Evolutionary conservation across 2,113 vertebrate genomes (phyloP), one percentile per base, ranked within the genome.

Genomic region (Oncorhynchus mykiss): DNA sequence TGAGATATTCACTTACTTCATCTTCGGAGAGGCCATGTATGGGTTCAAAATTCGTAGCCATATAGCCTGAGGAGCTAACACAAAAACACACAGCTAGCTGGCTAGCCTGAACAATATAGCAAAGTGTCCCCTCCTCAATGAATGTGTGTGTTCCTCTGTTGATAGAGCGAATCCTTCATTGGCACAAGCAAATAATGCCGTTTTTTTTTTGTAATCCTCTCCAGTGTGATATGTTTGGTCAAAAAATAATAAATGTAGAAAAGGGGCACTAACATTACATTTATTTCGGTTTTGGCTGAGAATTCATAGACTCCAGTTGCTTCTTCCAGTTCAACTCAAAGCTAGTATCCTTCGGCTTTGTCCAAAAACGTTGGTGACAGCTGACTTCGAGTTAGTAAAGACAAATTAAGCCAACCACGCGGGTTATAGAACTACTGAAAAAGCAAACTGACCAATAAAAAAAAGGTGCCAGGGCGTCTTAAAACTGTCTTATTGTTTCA

Each of bases 1-100:
- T 18, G 18, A 57, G 54, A 45, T 13, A 75, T 31, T 1, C 49
- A 76, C 92, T 92, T 88, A 94, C 93, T 90, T 94, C 93, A 39
- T 94, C 93, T 86, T 94, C 93, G 79, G 93, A 93, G 83, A 94
- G 93, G 87, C 93, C 93, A 82, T 94, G 93, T 82, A 94, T 93
- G 18, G 92, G 92, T 74, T 94, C 93, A 80, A 80, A 85, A 87
- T 87, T 93, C 90, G 91, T 86, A 92, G 93, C 93, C 93, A 94
- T 94, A 92, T 86, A 93, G 91, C 79, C 88, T 77, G 81, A 54
- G 72, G 77, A 91, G 29, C 68, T 77, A 80, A 85, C 85, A 86
- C 89, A 80, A 60, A 85, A 60, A 83, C 89, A 87, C 84, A 85
- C 16, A 83, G 89, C 89, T 89, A 90, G 90, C 88, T 84, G 65